Conservation (phyloP, 2,113 vertebrate species). For the Nansenia antarctica region DNA sequence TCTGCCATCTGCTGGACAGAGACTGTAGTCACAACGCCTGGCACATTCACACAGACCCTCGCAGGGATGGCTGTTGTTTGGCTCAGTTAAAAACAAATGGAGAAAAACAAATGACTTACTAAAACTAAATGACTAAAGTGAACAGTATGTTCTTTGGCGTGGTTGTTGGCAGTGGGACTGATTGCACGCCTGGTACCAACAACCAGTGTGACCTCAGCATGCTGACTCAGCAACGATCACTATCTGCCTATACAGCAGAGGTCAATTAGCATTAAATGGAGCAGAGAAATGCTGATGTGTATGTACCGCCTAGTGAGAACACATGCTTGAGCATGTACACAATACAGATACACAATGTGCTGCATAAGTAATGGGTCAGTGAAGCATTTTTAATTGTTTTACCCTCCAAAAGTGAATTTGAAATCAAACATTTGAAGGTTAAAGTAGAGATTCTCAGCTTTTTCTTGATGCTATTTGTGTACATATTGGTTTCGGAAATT, state of each 20-base stretch:
- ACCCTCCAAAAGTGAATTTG: too few species aligned
- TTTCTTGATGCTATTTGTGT: too few species aligned
- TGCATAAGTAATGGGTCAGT: too few species aligned
- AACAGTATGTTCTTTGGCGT: constrained; percentile 31
- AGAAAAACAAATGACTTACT: constrained; percentile 5
- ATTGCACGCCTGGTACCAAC: constrained; percentile 52
- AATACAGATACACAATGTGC: too few species aligned
- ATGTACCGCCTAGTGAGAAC: constrained; percentile 22
- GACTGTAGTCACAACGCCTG: constrained; percentile 10
- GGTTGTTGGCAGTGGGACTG: constrained; percentile 22
- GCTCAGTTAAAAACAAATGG: constrained; percentile 9
- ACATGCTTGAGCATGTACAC: neutral
- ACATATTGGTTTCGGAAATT: too few species aligned
- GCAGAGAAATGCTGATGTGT: constrained; percentile 45
- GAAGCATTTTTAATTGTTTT: too few species aligned
- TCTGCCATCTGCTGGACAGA: constrained; percentile 66
- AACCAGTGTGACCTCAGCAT: constrained; percentile 48
- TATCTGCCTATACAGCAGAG: constrained; percentile 40
- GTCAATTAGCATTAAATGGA: constrained; percentile 64
- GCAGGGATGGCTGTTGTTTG: neutral
- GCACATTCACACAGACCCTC: neutral
- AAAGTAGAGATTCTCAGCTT: too few species aligned
- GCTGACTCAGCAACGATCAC: constrained; percentile 51
- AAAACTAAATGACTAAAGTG: constrained; percentile 38
- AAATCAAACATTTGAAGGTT: too few species aligned